These are phyloP conservation scores for Subanguina moxae DNA, from an alignment of 1,140 invertebrate genomes.

Conservation along the genomic window DNA sequence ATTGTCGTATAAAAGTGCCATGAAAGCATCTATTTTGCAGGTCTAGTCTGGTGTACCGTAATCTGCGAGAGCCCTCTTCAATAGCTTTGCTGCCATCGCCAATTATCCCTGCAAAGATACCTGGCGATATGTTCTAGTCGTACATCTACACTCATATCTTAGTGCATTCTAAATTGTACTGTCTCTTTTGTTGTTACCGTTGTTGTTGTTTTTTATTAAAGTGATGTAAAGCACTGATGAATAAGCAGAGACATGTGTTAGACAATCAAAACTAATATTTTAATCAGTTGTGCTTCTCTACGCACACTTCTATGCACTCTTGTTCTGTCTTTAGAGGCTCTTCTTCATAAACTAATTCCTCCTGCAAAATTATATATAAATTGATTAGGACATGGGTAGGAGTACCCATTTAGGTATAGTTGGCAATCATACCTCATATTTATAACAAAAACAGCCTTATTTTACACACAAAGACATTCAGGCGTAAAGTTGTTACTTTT, in stretches of 20 bases:
- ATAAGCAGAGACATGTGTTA: neutral
- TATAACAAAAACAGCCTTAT: no score
- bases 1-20: no score
- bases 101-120: conserved; percentile 1
- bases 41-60: conserved; percentile 27
- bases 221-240: neutral
- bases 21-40: conserved; percentile 6
- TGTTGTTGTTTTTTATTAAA: neutral
- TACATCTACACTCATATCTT: neutral
- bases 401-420: neutral
- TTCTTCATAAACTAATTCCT: conserved; percentile 17
- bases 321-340: conserved; percentile 24
- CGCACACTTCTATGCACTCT: conserved; percentile 11
- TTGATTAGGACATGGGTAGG: neutral
- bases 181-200: neutral
- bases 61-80: conserved; percentile 14
- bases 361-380: neutral
- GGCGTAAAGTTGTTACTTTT: no score
- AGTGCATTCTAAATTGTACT: neutral
- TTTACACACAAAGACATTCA: no score
- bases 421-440: no score
- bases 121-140: neutral
- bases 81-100: neutral
- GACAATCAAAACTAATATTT: neutral
- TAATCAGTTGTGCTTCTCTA: neutral